Evolutionary conservation across 2,113 vertebrate species (phyloP), one percentile per base, ranked within the genome.

Genomic region (Oryzias curvinotus): DNA sequence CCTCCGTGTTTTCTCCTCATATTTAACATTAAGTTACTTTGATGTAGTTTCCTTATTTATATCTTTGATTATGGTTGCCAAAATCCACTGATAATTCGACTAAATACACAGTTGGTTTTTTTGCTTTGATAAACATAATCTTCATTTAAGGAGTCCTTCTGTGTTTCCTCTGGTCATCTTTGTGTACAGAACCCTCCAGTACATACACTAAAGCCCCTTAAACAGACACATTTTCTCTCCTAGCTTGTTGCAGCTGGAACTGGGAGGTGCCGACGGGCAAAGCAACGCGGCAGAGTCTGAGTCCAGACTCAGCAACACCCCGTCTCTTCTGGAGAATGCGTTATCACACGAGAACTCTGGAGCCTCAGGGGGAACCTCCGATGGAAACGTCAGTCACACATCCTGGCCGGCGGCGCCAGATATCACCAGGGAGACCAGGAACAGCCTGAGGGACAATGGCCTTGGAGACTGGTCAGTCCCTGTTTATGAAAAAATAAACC

Each of bases 391-490:
- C 19, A 92, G 87, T 81, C 96, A 94, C 81, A 93, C 95, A 1
- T 44, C 85, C 0, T 99, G 97, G 97, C 97, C 97, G 0, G 94
- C 97, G 0, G 97, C 97, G 21, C 97, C 97, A 5, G 97, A 99
- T 79, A 97, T 99, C 71, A 99, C 97, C 60, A 93, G 97, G 17
- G 96, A 99, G 71, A 99, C 97, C 23, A 93, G 96, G 73, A 96
- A 93, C 86, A 96, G 92, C 66, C 86, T 91, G 55, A 77, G 92
- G 54, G 92, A 93, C 77, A 91, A 90, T 0, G 89, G 89, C 3
- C 82, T 91, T 30, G 88, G 68, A 62, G 91, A 92, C 52, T 89
- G 91, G 92, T 93, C 53, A 85, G 84, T 54, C 23, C 25, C 36
- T 12, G 36, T 36, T 36, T 8, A 7, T 30, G 28, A 30, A 30